A percentile compares a stretch with the other conserved stretches of the same genome.
phyloP scores from a whole-genome alignment of 2,888 invertebrate species.

The Chymomyza amoena region DNA sequence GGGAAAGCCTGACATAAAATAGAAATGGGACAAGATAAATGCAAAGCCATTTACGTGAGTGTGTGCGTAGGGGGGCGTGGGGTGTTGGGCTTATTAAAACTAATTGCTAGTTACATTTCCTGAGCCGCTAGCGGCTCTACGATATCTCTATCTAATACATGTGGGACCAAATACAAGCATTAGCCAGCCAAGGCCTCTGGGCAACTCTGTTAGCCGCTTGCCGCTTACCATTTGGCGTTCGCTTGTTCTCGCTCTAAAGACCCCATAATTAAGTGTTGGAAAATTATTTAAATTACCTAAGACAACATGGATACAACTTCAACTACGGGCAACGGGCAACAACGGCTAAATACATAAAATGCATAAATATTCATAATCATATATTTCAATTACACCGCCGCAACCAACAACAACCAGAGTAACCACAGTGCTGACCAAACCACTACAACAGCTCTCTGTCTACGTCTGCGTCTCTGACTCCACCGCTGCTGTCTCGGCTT shows the following conservation, averaged over 20 bases:
- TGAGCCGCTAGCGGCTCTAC: conserved; percentile 8
- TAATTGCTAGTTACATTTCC: conserved; percentile 43
- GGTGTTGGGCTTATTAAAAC: conserved; percentile 55
- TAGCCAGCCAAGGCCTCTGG: not conserved
- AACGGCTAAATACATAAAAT: conserved; percentile 35
- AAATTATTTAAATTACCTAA: conserved; percentile 58
- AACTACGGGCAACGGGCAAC: not conserved
- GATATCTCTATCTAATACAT: conserved; percentile 1
- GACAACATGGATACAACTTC: conserved; percentile 26
- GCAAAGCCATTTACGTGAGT: not conserved
- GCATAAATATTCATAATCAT: conserved; percentile 77
- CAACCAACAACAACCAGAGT: conserved; percentile 9
- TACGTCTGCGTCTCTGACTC: not conserved
- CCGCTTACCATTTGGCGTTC: too few relatives aligned
- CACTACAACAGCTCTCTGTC: not conserved
- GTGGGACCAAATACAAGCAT: conserved; percentile 1
- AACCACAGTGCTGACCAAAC: not conserved
- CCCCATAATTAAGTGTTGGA: conserved; percentile 64
- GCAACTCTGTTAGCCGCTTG: conserved; percentile 8
- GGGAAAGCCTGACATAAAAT: conserved; percentile 78
- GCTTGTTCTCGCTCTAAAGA: conserved; percentile 52
- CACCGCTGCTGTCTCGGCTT: not conserved
- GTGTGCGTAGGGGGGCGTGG: not conserved
- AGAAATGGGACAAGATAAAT: conserved; percentile 8
- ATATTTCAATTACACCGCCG: conserved; percentile 75